These are phyloP conservation scores for Tinea semifulvella DNA, from an alignment of 2,888 invertebrate species.

Conservation along the genomic window DNA sequence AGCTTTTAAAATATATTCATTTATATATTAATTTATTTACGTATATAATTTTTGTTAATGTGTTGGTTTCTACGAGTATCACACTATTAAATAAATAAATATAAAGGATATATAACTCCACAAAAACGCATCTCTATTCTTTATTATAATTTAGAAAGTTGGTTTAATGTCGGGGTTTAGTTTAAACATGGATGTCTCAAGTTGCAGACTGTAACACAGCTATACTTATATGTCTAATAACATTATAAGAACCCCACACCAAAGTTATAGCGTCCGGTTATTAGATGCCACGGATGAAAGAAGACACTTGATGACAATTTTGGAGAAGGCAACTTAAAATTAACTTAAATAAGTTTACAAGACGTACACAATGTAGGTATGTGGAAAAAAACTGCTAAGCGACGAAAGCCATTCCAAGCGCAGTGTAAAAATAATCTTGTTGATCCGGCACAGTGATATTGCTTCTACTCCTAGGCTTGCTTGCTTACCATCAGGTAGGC, in stretches of 20 bases:
- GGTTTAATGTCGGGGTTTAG: slow-evolving; percentile 5
- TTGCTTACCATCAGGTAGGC: no score
- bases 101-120: no score
- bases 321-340: slow-evolving; percentile 1
- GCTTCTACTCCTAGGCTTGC: no score
- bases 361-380: not conserved
- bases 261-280: slow-evolving; percentile 13
- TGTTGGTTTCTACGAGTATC: no score
- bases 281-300: slow-evolving; percentile 5
- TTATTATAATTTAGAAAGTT: not conserved
- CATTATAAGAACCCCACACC: slow-evolving; percentile 10
- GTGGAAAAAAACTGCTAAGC: no score
- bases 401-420: no score
- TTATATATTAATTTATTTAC: no score
- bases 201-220: not conserved
- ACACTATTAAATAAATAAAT: no score
- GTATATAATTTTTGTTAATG: no score
- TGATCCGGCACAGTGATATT: no score
- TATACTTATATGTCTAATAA: slow-evolving; percentile 1
- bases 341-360: not conserved
- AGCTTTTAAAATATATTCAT: no score
- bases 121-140: slow-evolving; percentile 1
- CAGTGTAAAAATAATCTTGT: no score
- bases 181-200: slow-evolving; percentile 7
- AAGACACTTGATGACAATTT: not conserved